phyloP scores from a whole-genome alignment of 2,888 invertebrate species.

The Hypomecis punctinalis region DNA sequence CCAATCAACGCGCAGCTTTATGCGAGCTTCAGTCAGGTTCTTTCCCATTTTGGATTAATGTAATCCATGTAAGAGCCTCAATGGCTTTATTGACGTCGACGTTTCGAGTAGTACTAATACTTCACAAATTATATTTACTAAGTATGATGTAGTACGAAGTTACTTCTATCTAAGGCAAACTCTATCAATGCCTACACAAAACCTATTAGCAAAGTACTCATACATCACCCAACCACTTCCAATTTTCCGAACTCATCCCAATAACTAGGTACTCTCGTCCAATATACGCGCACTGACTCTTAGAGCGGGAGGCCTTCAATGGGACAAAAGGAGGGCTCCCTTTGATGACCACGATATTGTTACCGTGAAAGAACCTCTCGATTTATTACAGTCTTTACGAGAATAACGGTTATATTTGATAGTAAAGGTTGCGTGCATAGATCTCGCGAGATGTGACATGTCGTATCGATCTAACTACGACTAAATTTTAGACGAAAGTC shows the following conservation, averaged over 20 bases:
- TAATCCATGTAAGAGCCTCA: no score
- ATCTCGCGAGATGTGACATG: no score
- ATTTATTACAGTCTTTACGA: constrained; percentile 22
- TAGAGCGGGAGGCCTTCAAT: constrained; percentile 6
- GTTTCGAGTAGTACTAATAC: no score
- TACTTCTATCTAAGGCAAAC: no score
- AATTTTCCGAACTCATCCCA: constrained; percentile 16
- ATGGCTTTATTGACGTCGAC: no score
- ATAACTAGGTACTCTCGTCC: constrained; percentile 3
- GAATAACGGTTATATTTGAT: constrained; percentile 25
- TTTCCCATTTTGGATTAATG: no score
- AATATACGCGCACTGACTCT: constrained; percentile 20
- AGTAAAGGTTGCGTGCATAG: constrained; percentile 1
- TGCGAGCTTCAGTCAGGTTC: no score
- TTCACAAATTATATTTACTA: no score
- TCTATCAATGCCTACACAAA: not conserved
- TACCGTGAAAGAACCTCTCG: constrained; percentile 22
- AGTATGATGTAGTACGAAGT: no score
- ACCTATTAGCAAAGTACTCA: not conserved
- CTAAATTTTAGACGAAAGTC: no score
- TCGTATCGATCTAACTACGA: no score
- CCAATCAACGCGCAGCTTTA: no score
- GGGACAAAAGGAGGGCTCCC: constrained; percentile 28
- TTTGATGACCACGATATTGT: constrained; percentile 30
- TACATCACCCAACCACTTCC: not conserved